Base-by-base conservation (phyloP, 2,888 invertebrate species). In the Rhimphoctona megacephalus region DNA sequence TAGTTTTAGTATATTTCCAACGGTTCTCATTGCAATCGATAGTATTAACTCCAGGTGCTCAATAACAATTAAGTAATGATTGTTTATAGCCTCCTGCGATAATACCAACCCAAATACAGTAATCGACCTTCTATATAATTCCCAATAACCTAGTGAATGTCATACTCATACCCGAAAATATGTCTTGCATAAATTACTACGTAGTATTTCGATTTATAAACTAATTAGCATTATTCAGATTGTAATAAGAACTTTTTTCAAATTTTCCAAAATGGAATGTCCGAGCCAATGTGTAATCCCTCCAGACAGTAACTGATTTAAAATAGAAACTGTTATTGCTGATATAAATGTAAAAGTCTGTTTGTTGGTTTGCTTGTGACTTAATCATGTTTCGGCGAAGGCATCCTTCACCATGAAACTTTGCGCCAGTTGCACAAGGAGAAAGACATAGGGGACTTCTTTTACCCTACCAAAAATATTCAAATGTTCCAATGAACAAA, bases 11-110 rank as follows among this genome's bases (percentile, higher is more conserved):
- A 30, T 46, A 49, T 30, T 17, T 19, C 25, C 8, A 49, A 46
- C 9, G 46, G 19, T 30, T 25, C 43, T 30, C 46, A 49, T 14
- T 30, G 19, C 49, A 30, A 70, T 70, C 70, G 30, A 70, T 70
- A 70, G 25, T 9, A 49, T 70, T 70, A 69, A 70, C 46, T 11
- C 30, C 19, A 22, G 7, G 17, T 70, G 30, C 46, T 46, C 25
- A 39, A 70, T 30, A 30, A 70, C 46, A 30, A 70, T 70, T 70
- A 49, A 49, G 46, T 69, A 69, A 69, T 69, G 69, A 25, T 25
- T 25, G 43, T 69, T 43, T 17, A 43, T 69, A 39, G 69, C 25
- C 69, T 22, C 22, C n/a, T 43, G 25, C 22, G 43, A 7, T 69
- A 69, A 43, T 25, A 43, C 36, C 25, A 43, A 69, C 7, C 25